phyloP scores from a whole-genome alignment of 2,797 vertebrate species.

The Aselliscus stoliczkanus region DNA sequence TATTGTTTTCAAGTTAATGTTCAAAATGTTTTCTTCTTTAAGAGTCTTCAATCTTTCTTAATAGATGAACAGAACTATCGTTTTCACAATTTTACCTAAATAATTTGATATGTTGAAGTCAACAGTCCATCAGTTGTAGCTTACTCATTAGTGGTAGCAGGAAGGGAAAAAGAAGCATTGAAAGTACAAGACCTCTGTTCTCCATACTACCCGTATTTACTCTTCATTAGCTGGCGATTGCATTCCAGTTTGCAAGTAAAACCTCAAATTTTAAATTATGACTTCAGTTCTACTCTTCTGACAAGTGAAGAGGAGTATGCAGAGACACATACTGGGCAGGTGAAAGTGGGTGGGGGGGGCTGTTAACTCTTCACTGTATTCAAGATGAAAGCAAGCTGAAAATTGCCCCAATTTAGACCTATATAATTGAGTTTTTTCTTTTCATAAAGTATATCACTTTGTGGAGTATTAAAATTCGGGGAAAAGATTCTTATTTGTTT shows the following conservation, averaged over 20 bases:
- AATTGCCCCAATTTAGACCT: background rate
- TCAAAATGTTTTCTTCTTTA: background rate
- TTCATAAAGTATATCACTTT: background rate
- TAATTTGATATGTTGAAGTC: slow-evolving; percentile 22
- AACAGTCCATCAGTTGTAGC: background rate
- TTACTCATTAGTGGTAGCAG: slow-evolving; percentile 39
- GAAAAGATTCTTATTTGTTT: background rate
- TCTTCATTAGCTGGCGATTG: background rate
- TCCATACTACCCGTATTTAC: background rate
- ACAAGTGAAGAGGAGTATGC: background rate
- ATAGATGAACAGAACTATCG: slow-evolving; percentile 15
- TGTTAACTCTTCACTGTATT: background rate
- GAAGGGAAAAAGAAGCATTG: background rate
- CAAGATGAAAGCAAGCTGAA: slow-evolving; percentile 26
- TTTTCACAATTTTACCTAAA: slow-evolving; percentile 42
- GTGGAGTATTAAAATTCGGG: background rate
- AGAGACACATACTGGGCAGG: slow-evolving; percentile 12
- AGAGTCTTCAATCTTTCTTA: slow-evolving; percentile 28
- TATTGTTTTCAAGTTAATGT: slow-evolving; percentile 31
- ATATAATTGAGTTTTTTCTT: background rate
- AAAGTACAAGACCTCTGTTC: slow-evolving; percentile 38
- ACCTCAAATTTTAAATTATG: slow-evolving; percentile 41
- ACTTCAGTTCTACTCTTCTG: slow-evolving; percentile 3
- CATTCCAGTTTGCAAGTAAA: slow-evolving; percentile 36
- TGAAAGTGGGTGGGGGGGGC: background rate